phyloP scores from a whole-genome alignment of 2,797 vertebrate genomes.

The Ctenochaetus hawaiiensis region DNA sequence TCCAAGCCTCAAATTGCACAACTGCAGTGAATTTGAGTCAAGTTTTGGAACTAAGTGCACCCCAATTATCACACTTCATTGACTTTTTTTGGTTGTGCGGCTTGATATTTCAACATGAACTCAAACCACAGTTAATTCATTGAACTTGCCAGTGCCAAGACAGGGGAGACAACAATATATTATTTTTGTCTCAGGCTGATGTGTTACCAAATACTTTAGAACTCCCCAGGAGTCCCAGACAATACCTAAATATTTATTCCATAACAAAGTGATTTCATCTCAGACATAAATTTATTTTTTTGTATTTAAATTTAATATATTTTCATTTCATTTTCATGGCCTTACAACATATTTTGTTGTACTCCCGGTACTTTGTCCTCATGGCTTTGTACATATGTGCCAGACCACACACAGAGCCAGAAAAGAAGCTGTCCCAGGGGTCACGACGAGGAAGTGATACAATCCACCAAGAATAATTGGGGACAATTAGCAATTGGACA shows the following conservation, averaged over 20 bases:
- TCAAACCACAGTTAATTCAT: conserved; percentile 47
- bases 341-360: background rate
- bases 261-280: background rate
- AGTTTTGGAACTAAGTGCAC: conserved; percentile 33
- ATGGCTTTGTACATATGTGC: conserved; percentile 19
- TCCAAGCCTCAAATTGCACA: conserved; percentile 68
- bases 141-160: conserved; percentile 26
- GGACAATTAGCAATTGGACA: conserved; percentile 81
- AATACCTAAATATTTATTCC: background rate
- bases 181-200: conserved; percentile 9
- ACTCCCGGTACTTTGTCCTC: background rate
- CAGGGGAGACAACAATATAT: conserved; percentile 7
- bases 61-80: conserved; percentile 59
- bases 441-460: conserved; percentile 75
- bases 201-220: conserved; percentile 24
- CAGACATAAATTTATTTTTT: background rate
- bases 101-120: conserved; percentile 52
- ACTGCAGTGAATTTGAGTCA: conserved; percentile 53
- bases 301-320: background rate
- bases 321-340: background rate
- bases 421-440: conserved; percentile 62
- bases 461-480: conserved; percentile 71
- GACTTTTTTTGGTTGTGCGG: conserved; percentile 29
- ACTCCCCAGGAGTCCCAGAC: background rate
- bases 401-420: conserved; percentile 77